A percentile compares a stretch with the other conserved stretches of the same genome.
Conservation (phyloP, 2,113 vertebrate species). For the Aix galericulata region DNA sequence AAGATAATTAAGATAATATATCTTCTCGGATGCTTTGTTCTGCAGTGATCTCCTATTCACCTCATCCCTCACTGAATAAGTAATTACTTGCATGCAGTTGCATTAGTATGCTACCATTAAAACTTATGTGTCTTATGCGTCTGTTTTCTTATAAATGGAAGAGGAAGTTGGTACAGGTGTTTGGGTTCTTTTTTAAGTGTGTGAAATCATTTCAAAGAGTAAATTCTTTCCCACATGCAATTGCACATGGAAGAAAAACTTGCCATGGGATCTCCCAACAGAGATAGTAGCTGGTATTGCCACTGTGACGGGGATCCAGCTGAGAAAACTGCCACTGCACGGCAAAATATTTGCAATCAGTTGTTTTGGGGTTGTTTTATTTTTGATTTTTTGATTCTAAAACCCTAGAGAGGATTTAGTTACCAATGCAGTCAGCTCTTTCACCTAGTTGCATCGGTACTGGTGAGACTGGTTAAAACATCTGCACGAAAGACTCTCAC, state of each 20-base stretch:
- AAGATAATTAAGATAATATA: background rate
- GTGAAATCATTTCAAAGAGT: background rate
- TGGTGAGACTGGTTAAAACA: background rate
- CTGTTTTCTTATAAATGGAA: background rate
- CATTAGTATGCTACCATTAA: background rate
- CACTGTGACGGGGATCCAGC: background rate
- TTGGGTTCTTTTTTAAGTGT: background rate
- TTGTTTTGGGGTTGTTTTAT: background rate
- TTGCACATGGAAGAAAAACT: background rate
- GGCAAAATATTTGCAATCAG: background rate
- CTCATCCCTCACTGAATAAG: background rate
- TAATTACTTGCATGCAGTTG: background rate
- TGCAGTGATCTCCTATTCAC: conserved; percentile 9
- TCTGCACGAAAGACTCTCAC: background rate
- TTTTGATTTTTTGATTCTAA: background rate
- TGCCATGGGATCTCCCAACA: background rate
- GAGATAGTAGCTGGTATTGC: too few species aligned
- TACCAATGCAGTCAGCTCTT: background rate
- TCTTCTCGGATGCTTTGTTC: conserved; percentile 21
- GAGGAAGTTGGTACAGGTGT: background rate
- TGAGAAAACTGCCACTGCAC: background rate
- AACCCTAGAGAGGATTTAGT: background rate
- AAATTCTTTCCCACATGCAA: background rate
- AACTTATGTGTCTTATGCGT: background rate
- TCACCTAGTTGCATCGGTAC: background rate